Base-by-base conservation (phyloP, 2,797 vertebrate genomes). In the Hypotaenidia okinawae region DNA sequence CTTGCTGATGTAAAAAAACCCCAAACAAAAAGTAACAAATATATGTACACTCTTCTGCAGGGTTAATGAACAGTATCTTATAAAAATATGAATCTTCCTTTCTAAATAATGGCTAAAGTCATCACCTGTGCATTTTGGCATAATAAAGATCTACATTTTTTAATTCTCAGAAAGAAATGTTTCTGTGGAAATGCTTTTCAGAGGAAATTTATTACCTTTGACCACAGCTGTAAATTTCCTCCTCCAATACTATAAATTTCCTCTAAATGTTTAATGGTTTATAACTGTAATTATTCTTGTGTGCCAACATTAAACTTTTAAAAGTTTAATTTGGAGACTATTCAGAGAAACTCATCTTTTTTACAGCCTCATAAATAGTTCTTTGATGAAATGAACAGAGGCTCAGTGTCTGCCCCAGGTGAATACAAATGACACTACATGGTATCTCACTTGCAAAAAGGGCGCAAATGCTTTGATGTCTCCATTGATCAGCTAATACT, bases 221-320 rank as follows among this genome's bases (percentile, higher is more conserved):
- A 92, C 90, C 94, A 93, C 79, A 90, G 94, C 90, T 97, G 94
- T 98, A 98, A 97, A 97, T 98, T 98, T 98, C 92, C 66, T 96
- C 61, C 72, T 98, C 85, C 83, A 97, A 95, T 96, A 94, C 96
- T 96, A 98, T 98, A 98, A 97, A 98, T 98, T 98, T 98, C 89
- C 72, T 96, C 96, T 97, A 98, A 98, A 98, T 97, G 87, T 97
- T 98, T 98, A 98, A 98, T 97, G 97, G 97, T 97, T 98, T 98
- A 97, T 98, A 98, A 98, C 97, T 97, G 97, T 98, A 98, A 98
- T 98, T 98, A 98, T 98, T 98, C 97, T 97, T 97, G 95, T 98
- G 95, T 97, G 97, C 96, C 97, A 97, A 94, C 96, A 98, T 98
- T 98, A 98, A 98, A 98, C 92, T 98, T 98, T 98, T 97, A 98